Evolutionary conservation across 2,888 invertebrate genomes (phyloP).

Genomic region (Andrena marginata): DNA sequence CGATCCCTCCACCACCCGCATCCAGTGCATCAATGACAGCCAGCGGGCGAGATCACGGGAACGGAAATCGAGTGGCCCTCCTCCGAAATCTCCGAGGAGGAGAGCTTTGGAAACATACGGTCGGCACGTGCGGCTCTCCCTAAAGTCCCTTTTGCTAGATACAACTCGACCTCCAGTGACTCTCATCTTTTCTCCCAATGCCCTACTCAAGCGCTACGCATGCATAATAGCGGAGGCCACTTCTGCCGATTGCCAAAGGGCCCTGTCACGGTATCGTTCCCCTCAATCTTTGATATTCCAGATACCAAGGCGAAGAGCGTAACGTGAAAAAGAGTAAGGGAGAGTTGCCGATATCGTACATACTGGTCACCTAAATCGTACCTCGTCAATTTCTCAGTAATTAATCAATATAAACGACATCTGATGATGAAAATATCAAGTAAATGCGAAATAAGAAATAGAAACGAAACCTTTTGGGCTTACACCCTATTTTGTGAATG

Average conservation of each 20-base stretch:
- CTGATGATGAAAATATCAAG: too few relatives aligned
- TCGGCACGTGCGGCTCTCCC: conserved; percentile 77
- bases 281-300: neutral
- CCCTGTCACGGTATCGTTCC: neutral
- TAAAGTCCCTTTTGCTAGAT: conserved; percentile 56
- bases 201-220: conserved; percentile 33
- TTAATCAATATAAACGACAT: too few relatives aligned
- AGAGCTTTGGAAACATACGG: conserved; percentile 75
- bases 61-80: conserved; percentile 72
- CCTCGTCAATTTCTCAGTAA: too few relatives aligned
- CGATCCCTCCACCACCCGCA: neutral
- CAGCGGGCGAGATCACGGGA: conserved; percentile 46
- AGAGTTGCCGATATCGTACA: too few relatives aligned
- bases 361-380: too few relatives aligned
- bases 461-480: too few relatives aligned
- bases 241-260: neutral
- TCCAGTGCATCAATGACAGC: conserved; percentile 25
- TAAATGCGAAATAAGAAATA: too few relatives aligned
- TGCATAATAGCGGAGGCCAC: neutral
- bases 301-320: too few relatives aligned
- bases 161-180: conserved; percentile 61
- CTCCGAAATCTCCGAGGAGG: conserved; percentile 45
- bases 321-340: too few relatives aligned
- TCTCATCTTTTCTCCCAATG: conserved; percentile 64
- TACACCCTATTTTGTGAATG: too few relatives aligned